phyloP scores from a whole-genome alignment of 2,888 invertebrate genomes.

The Acronicta psi region DNA sequence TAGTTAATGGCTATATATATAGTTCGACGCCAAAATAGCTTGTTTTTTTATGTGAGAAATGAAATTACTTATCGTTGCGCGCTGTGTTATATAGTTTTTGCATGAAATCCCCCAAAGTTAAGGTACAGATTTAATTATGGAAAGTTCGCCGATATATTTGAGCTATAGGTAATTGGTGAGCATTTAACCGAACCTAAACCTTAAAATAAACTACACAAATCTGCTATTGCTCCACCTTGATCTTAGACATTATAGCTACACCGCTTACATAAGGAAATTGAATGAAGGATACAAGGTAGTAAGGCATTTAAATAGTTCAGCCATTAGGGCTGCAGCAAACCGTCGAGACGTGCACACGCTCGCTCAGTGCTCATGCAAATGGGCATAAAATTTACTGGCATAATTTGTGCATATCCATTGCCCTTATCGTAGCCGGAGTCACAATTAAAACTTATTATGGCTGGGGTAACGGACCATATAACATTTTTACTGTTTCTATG shows the following conservation, averaged over 20 bases:
- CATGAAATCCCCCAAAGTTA: too few relatives aligned
- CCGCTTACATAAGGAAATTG: slow-evolving; percentile 69
- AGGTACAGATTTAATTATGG: too few relatives aligned
- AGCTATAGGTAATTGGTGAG: too few relatives aligned
- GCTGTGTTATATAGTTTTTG: background rate
- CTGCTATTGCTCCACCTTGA: background rate
- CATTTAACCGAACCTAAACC: too few relatives aligned
- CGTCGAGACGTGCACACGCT: slow-evolving; percentile 63
- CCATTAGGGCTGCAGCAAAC: slow-evolving; percentile 71
- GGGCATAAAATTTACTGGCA: slow-evolving; percentile 67
- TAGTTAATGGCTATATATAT: slow-evolving; percentile 11
- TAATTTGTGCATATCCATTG: slow-evolving; percentile 68
- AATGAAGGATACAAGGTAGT: slow-evolving; percentile 73
- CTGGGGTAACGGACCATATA: slow-evolving; percentile 53
- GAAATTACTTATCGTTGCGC: too few relatives aligned
- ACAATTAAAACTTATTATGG: slow-evolving; percentile 71
- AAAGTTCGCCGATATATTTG: too few relatives aligned
- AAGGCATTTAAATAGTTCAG: slow-evolving; percentile 80
- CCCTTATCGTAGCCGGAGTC: slow-evolving; percentile 59
- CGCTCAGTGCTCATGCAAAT: slow-evolving; percentile 78
- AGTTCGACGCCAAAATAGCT: slow-evolving; percentile 25
- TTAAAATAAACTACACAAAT: too few relatives aligned
- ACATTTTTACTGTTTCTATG: slow-evolving; percentile 51
- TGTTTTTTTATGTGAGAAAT: background rate
- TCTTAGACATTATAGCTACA: background rate